These are phyloP conservation scores for Oscheius myriophilus DNA, from an alignment of 2,888 invertebrate genomes.

Conservation along the genomic window DNA sequence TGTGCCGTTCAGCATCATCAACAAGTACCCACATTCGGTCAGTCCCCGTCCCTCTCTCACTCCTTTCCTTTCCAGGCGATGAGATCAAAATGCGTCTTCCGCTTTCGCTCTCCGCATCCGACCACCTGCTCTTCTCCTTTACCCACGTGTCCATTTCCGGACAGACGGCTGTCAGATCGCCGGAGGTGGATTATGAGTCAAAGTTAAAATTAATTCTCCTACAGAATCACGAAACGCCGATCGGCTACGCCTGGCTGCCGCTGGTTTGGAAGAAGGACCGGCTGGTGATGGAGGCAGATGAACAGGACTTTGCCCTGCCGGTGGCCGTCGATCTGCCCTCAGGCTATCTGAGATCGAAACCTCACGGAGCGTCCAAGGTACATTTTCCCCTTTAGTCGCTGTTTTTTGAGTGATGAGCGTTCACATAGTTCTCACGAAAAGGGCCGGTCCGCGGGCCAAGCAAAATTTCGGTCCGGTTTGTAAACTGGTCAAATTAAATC, in stretches of 20 bases:
- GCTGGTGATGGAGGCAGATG: slow-evolving; percentile 82
- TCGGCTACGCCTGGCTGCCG: slow-evolving; percentile 94
- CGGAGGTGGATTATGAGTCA: slow-evolving; percentile 43
- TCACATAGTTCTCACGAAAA: too few species aligned
- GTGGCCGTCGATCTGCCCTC: slow-evolving; percentile 88
- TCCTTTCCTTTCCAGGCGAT: slow-evolving; percentile 31
- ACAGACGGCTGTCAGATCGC: slow-evolving; percentile 58
- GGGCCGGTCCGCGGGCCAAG: too few species aligned
- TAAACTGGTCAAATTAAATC: too few species aligned
- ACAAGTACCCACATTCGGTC: slow-evolving; percentile 63
- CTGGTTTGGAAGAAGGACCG: slow-evolving; percentile 78
- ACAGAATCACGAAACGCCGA: slow-evolving; percentile 74
- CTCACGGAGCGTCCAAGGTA: slow-evolving; percentile 84
- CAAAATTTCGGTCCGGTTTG: too few species aligned
- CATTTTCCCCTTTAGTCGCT: slow-evolving; percentile 76
- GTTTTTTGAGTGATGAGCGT: too few species aligned
- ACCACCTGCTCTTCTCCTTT: slow-evolving; percentile 93
- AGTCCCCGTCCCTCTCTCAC: not conserved
- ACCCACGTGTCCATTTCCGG: slow-evolving; percentile 91
- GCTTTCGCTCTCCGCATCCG: slow-evolving; percentile 83
- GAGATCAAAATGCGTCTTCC: slow-evolving; percentile 88
- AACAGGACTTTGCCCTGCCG: slow-evolving; percentile 79
- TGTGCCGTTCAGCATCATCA: slow-evolving; percentile 69
- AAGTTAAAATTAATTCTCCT: not conserved
- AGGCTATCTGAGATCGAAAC: slow-evolving; percentile 88